phyloP scores from a whole-genome alignment of 2,113 vertebrate species.

The Phoxinus phoxinus region DNA sequence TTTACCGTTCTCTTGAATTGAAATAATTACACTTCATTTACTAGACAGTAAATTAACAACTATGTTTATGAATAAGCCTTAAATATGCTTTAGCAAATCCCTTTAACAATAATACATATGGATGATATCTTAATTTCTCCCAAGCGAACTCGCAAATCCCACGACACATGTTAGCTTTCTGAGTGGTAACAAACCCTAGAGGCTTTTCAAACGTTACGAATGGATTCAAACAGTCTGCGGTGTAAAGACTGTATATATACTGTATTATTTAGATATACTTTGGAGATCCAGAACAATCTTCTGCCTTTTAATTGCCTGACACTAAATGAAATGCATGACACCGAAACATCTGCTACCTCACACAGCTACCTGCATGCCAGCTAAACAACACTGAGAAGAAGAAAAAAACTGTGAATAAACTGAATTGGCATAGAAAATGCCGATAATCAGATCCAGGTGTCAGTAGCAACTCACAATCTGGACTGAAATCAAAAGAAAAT shows the following conservation, averaged over 20 bases:
- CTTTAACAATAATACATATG: conserved; percentile 38
- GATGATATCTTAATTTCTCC: conserved; percentile 13
- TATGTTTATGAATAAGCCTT: conserved; percentile 8
- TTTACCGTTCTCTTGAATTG: background rate
- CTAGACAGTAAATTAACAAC: background rate
- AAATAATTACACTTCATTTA: background rate
- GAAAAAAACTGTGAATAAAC: conserved; percentile 24
- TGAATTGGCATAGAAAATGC: background rate
- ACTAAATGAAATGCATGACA: conserved; percentile 27
- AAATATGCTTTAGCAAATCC: conserved; percentile 13
- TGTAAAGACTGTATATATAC: background rate
- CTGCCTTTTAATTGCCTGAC: background rate
- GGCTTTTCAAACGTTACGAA: conserved; percentile 15
- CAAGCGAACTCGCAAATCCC: conserved; percentile 11
- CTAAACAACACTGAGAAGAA: background rate
- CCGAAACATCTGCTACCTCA: conserved; percentile 20
- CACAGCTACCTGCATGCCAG: conserved; percentile 14
- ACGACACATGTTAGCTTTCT: conserved; percentile 11
- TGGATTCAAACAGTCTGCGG: background rate
- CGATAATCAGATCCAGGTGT: conserved; percentile 37
- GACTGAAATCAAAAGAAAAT: conserved; percentile 17
- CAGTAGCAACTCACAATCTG: conserved; percentile 2
- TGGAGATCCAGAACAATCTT: background rate
- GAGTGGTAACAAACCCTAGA: background rate
- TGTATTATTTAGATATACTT: conserved; percentile 5